Base-by-base conservation (phyloP, 2,888 invertebrate species). In the Drosophila seclusa region DNA sequence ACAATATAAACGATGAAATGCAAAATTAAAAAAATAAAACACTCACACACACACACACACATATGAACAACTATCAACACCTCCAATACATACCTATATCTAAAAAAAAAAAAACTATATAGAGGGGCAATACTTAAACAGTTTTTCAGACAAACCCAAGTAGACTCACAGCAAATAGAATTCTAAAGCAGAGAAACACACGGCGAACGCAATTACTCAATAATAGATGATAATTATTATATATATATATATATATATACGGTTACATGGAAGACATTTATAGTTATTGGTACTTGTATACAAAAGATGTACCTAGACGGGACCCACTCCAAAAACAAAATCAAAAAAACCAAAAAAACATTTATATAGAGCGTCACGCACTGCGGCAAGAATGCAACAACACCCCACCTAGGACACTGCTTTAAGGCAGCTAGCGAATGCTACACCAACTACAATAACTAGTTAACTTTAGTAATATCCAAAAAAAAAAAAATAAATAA, bases 331-430 rank as follows among this genome's bases (percentile, higher is more conserved):
- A 85, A 34, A 27, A 27, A 53, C 8, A 24, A 31, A 21, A 21
- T 21, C 18, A 50, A 50, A 7, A 24, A 45, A 5, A 27, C 16
- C 5, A 36, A 36, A 7, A 36, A 18, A 45, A 45, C 45, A 45
- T 45, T 45, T 53, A 21, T 27, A 65, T 78, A 79, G 76, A 78
- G 78, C 78, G 78, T 68, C 65, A 82, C 76, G 68, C 83, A 82
- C 85, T 48, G 85, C 74, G 76, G 72, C 76, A 73, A 80, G 24
- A 34, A 55, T 38, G 83, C 83, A 79, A 83, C 85, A 76, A 87
- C 89, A 89, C 89, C 87, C 87, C 87, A 87, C 87, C 87, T 86
- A 87, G 87, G 70, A 88, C 85, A 85, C 85, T 88, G 85, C 85
- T 85, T 85, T 78, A 82, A 82, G 83, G 85, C 85, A 88, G 83